Evolutionary conservation across 2,888 invertebrate genomes (phyloP).

Genomic region (Noctua fimbriata): DNA sequence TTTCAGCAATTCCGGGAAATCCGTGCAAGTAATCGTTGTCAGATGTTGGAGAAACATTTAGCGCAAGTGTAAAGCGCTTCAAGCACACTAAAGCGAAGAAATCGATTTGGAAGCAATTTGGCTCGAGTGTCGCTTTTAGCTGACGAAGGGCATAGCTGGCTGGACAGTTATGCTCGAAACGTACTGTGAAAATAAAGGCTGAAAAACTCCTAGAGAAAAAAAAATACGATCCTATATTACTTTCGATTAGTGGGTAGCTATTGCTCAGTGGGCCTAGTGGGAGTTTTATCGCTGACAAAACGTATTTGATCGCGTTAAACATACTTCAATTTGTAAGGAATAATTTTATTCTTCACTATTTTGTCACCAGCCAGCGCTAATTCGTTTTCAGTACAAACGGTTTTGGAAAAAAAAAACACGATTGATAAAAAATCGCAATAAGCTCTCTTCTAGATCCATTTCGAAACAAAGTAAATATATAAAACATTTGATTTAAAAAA

Average conservation of each 20-base stretch:
- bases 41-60: conserved; percentile 38
- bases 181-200: conserved; percentile 30
- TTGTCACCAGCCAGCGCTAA: neutral
- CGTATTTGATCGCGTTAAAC: neutral
- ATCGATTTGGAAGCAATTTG: conserved; percentile 52
- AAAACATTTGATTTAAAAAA: no score
- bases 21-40: neutral
- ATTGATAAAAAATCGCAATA: no score
- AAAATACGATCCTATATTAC: neutral
- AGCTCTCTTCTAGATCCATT: no score
- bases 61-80: conserved; percentile 29
- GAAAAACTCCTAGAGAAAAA: conserved; percentile 2
- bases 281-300: conserved; percentile 2
- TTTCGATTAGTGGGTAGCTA: neutral
- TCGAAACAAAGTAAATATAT: no score
- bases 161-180: conserved; percentile 41
- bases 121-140: conserved; percentile 45
- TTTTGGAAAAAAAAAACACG: no score
- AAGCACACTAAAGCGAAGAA: conserved; percentile 41
- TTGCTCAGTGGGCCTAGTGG: neutral
- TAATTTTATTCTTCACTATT: neutral
- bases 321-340: neutral
- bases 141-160: conserved; percentile 37
- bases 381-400: neutral
- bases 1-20: conserved; percentile 8